Evolutionary conservation across 2,888 invertebrate species (phyloP).

Genomic region (Acleris cristana): DNA sequence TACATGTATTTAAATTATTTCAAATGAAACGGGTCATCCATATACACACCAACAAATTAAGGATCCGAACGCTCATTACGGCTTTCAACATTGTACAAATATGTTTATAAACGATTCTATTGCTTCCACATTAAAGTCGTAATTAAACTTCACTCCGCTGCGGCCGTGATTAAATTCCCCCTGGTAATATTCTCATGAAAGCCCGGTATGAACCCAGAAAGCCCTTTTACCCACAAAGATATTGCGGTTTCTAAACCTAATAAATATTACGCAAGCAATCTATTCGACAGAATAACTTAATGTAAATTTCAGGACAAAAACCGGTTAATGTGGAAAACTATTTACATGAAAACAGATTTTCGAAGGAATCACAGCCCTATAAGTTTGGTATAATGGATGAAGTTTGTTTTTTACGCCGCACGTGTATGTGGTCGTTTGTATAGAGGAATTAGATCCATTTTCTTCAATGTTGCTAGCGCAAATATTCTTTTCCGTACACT

Average conservation of each 20-base stretch:
- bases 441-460: constrained; percentile 20
- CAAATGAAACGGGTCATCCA: too few species aligned
- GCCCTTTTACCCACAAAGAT: constrained; percentile 17
- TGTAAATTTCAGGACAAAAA: background rate
- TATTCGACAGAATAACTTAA: constrained; percentile 17
- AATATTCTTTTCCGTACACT: constrained; percentile 12
- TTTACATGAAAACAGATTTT: too few species aligned
- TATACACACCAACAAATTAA: too few species aligned
- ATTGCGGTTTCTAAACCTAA: constrained; percentile 14
- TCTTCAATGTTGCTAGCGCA: background rate
- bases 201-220: constrained; percentile 3
- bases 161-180: constrained; percentile 30
- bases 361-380: too few species aligned
- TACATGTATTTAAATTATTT: too few species aligned
- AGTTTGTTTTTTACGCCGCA: background rate
- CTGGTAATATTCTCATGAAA: constrained; percentile 29
- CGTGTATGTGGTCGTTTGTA: background rate
- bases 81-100: too few species aligned
- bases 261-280: constrained; percentile 22
- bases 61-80: too few species aligned
- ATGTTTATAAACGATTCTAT: background rate
- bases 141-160: constrained; percentile 1
- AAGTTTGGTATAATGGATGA: too few species aligned
- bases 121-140: background rate
- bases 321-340: too few species aligned